phyloP scores from a whole-genome alignment of 2,888 invertebrate genomes.

The Notodonta ziczac region DNA sequence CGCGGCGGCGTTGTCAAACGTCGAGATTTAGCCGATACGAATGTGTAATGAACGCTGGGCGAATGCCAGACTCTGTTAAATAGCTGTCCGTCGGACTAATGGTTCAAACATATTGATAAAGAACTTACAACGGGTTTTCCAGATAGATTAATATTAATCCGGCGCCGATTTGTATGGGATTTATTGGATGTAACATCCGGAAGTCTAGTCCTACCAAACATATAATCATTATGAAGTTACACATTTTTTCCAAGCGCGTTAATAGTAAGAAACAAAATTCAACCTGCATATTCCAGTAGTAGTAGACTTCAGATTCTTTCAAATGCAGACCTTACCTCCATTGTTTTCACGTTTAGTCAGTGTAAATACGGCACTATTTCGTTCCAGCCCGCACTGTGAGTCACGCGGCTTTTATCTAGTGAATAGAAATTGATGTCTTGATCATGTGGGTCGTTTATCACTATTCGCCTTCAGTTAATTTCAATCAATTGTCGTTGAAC shows the following conservation, averaged over 20 bases:
- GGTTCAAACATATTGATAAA: conserved; percentile 7
- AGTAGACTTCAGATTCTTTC: too few species aligned
- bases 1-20: conserved; percentile 32
- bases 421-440: conserved; percentile 31
- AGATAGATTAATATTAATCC: background rate
- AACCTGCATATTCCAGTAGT: too few species aligned
- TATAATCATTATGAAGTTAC: too few species aligned
- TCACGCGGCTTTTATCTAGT: conserved; percentile 21
- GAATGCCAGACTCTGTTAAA: conserved; percentile 59
- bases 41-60: conserved; percentile 52
- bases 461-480: conserved; percentile 20
- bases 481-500: conserved; percentile 22
- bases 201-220: too few species aligned
- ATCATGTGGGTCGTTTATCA: conserved; percentile 16
- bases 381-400: conserved; percentile 18
- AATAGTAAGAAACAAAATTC: too few species aligned
- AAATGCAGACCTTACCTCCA: too few species aligned
- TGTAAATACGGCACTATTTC: background rate
- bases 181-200: background rate
- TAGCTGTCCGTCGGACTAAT: conserved; percentile 42
- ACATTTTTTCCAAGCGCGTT: too few species aligned
- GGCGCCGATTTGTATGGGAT: background rate
- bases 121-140: conserved; percentile 1
- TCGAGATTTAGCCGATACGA: conserved; percentile 38
- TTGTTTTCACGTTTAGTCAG: background rate